Evolutionary conservation across 2,797 vertebrate species (phyloP), one percentile per base, ranked within the genome.

Genomic region (Myotis daubentonii): DNA sequence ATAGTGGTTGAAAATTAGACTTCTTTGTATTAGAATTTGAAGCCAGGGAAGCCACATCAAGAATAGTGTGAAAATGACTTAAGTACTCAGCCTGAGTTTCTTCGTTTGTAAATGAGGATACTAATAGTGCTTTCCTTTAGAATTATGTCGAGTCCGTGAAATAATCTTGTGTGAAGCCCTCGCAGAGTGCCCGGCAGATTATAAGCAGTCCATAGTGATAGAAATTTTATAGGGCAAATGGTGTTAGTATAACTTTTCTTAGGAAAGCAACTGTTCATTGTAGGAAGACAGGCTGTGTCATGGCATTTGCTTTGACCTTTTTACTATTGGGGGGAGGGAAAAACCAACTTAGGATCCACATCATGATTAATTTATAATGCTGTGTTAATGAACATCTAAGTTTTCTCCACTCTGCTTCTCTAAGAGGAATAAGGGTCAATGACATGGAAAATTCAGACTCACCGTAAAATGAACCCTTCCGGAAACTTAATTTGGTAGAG

Each of bases 291-390:
- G 79, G 1, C 65, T 71, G 36, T 76, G 17, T 76, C 70, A 15
- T 80, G 90, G 65, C 85, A 95, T 95, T 97, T 94, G 22, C 57
- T 88, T 47, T 95, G 93, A 96, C 94, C 88, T 95, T 95, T 95
- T 82, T 88, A 95, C 62, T 57, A 87, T 25, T 68, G 75, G 22
- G 25, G 30, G 5, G 0, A 10, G 0, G 3, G 55, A 84, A 78
- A 53, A 12, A 30, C 22, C 74, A 33, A 5, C 68, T 84, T 38
- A 94, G 72, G 79, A 90, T 65, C 20, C 49, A 93, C 94, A 90
- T 90, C 65, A 38, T 93, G 81, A 94, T 96, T 94, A 89, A 95
- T 94, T 96, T 91, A 89, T 89, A 66, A 66, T 84, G 57, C n/a
- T 82, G 11, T 76, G 60, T 92, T 94, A 94, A 90, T 92, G 72